Percentiles rank a stretch among this genome's conserved stretches.
These are phyloP conservation scores for Campopleginae sp. DNA, from an alignment of 2,888 invertebrate genomes.

Conservation along the genomic window DNA sequence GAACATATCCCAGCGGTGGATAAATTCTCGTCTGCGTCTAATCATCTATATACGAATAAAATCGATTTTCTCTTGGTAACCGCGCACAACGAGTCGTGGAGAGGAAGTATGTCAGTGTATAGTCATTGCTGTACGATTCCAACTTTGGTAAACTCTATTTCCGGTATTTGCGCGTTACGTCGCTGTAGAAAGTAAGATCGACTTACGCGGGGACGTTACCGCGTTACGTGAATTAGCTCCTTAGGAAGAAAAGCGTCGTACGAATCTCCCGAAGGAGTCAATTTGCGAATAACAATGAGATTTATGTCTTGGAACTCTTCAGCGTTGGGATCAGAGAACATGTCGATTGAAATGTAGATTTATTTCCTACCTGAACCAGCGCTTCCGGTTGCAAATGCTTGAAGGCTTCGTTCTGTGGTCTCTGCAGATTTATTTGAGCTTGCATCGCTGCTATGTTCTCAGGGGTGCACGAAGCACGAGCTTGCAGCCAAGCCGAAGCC, in stretches of 20 bases:
- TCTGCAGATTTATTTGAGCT: conserved; percentile 84
- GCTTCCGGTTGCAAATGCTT: conserved; percentile 87
- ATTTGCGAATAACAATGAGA: conserved; percentile 36
- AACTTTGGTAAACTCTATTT: conserved; percentile 64
- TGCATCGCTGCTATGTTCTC: conserved; percentile 82
- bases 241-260: conserved; percentile 18
- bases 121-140: conserved; percentile 24
- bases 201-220: conserved; percentile 69
- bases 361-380: conserved; percentile 88
- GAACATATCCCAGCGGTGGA: background rate
- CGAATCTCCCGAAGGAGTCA: conserved; percentile 4
- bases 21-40: background rate
- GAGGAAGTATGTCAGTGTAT: conserved; percentile 6
- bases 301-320: conserved; percentile 6
- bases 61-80: conserved; percentile 8
- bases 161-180: conserved; percentile 71
- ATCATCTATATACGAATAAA: background rate
- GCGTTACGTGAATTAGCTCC: conserved; percentile 51
- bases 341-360: background rate
- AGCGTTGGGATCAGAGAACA: background rate
- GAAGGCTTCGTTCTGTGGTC: conserved; percentile 88
- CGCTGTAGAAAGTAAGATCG: conserved; percentile 77
- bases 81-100: background rate
- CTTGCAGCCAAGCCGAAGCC: conserved; percentile 93
- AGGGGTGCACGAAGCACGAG: conserved; percentile 89